Evolutionary conservation across 2,113 vertebrate genomes (phyloP), one percentile per base, ranked within the genome.

Genomic region (Carlito syrichta): DNA sequence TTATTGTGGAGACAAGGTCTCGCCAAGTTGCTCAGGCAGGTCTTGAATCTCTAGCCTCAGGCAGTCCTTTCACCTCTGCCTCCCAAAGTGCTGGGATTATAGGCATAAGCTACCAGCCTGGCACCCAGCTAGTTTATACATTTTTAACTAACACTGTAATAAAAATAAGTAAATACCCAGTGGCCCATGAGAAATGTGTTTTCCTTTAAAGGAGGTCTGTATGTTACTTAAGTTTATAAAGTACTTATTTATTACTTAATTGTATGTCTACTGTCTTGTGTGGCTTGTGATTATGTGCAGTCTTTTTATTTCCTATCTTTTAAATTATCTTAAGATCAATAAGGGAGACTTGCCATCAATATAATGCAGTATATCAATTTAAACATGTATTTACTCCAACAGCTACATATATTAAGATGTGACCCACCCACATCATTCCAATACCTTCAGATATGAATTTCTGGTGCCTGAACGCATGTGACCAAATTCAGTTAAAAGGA

Each of bases 141-240:
- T 84, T 90, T 95, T 91, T 74, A 81, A 20, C 9, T 43, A 74
- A 66, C 4, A 60, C 48, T 74, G 43, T 77, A 63, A 92, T 63
- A 71, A 94, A 95, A 95, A 62, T 84, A 81, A 60, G 32, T 84
- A 94, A 89, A 9, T 10, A 62, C 8, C 35, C 54, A 30, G 17
- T 94, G 45, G n/a, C 35, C 45, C 30, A 62, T 48, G 30, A 92
- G 52, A 84, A 88, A 73, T 68, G 58, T 81, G 14, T 81, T 82
- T 91, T 82, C 50, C 48, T 66, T 96, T 76, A 52, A 66, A 95
- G 23, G 8, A 12, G 0, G 0, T 71, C 78, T 89, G 8, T 89
- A 86, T 2, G 56, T 89, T 52, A 86, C 54, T 97, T 77, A 81
- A 77, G 17, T 74, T 94, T 89, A 38, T 74, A 52, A 81, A 85